Evolutionary conservation across 2,797 vertebrate species (phyloP).

Genomic region (Phrynocephalus guinanensis): DNA sequence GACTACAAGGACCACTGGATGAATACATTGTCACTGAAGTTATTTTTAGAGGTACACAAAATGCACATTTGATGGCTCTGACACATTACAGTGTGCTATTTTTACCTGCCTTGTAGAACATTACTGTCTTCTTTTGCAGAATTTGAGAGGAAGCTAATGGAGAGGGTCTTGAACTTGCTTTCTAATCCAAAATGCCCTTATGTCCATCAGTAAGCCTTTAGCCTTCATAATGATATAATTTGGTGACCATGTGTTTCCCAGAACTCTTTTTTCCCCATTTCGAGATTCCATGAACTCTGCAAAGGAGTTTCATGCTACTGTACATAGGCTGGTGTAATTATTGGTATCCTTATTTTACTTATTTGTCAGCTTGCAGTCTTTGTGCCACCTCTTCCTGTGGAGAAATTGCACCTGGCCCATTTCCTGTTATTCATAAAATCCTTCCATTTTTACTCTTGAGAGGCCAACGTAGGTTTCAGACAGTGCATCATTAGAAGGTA

Average conservation of each 20-base stretch:
- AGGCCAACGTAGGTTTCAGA: too few relatives aligned
- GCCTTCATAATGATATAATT: background rate
- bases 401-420: background rate
- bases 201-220: background rate
- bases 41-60: slow-evolving; percentile 37
- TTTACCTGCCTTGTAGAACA: slow-evolving; percentile 28
- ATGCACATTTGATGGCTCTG: background rate
- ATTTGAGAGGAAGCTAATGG: slow-evolving; percentile 14
- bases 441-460: background rate
- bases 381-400: background rate
- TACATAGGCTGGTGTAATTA: background rate
- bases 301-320: background rate
- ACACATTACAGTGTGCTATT: slow-evolving; percentile 7
- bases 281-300: background rate
- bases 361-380: background rate
- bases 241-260: background rate
- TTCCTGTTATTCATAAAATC: background rate
- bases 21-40: background rate
- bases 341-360: background rate
- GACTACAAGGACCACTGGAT: slow-evolving; percentile 10
- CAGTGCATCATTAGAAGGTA: too few relatives aligned
- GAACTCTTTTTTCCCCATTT: background rate
- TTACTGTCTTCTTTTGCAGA: background rate
- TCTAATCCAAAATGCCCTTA: background rate
- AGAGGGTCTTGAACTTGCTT: slow-evolving; percentile 10